phyloP scores from a whole-genome alignment of 2,797 vertebrate species.

The Lates japonicus region DNA sequence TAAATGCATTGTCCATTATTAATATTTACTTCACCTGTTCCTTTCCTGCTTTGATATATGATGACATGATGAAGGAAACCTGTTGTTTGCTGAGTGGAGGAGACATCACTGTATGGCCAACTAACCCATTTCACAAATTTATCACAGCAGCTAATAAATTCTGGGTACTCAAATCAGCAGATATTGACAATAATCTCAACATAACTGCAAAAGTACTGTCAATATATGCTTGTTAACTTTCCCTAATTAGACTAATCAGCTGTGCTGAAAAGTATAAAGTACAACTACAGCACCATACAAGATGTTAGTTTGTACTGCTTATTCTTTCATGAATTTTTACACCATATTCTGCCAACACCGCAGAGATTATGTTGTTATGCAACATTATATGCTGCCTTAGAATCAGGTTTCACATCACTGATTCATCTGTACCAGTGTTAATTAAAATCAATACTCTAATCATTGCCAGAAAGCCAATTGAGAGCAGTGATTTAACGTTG shows the following conservation, averaged over 20 bases:
- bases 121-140: background rate
- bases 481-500: background rate
- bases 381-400: background rate
- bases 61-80: background rate
- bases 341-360: background rate
- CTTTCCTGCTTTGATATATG: background rate
- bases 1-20: background rate
- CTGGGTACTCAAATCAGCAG: background rate
- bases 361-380: background rate
- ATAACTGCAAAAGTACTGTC: background rate
- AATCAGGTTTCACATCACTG: background rate
- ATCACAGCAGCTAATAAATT: background rate
- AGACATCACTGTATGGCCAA: background rate
- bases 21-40: background rate
- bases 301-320: background rate
- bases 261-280: background rate
- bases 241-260: background rate
- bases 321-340: background rate
- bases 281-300: background rate
- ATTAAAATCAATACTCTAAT: slow-evolving; percentile 14
- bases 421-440: background rate
- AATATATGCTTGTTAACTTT: background rate
- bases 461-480: background rate
- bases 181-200: background rate
- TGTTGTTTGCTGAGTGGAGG: background rate